Base-by-base conservation (phyloP, 2,113 vertebrate genomes). In the Colistium nudipinnis region DNA sequence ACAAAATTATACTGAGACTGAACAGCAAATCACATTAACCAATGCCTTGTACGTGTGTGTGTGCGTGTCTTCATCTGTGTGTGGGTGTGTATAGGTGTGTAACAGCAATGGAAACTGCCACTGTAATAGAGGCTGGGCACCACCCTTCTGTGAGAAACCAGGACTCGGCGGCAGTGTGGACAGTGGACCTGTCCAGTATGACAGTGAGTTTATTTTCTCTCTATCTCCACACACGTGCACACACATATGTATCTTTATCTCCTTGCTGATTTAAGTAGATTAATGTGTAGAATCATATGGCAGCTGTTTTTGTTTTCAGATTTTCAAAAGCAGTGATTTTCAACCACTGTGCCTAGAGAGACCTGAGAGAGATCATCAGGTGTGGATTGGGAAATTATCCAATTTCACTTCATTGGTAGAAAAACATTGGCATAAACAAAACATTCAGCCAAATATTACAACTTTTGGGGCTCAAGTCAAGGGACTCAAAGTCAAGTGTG, bases 81-180 rank as follows among this genome's bases (percentile, higher is more conserved):
- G 10, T 74, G 22, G 49, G 24, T 76, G 41, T 54, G 38, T 36
- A 11, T 59, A 99, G 97, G 95, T 98, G 28, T 98, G 97, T 84
- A 99, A 99, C 88, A 99, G 95, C 87, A 98, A 99, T 70, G 80
- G 76, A 53, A 96, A 98, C 88, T 99, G 97, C 68, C 97, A 99
- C 86, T 99, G 97, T 10, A 83, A 91, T 7, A 86, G 90, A 0
- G 94, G 95, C 39, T 98, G 96, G 96, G 96, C 95, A 0, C 97
- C 97, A 0, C 97, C 97, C 0, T 94, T 74, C 88, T 98, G 97
- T 5, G 92, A 96, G 72, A 91, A 95, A 82, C 92, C 94, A 0
- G 97, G 97, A 1, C 89, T 94, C 0, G 97, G 97, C 0, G 97
- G 97, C 59, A 99, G 97, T 0, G 82, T 95, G 83, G 97, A 99